Conservation (phyloP, 2,888 invertebrate species). For the Zhengitettix transpicula region DNA sequence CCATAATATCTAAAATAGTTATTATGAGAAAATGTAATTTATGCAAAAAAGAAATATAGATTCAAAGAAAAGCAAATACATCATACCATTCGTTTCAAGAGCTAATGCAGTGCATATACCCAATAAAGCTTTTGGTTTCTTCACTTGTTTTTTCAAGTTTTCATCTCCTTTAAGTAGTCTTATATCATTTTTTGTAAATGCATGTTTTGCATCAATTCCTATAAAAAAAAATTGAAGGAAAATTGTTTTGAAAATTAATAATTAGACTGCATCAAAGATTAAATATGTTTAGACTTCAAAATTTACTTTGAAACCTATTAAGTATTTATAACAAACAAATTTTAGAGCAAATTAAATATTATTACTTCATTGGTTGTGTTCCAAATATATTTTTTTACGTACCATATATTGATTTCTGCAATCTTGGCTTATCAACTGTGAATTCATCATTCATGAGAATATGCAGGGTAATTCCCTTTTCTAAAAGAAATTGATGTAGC, state of each 20-base stretch:
- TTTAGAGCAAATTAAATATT: not conserved
- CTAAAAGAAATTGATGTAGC: conserved; percentile 62
- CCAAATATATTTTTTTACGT: not conserved
- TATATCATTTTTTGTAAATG: conserved; percentile 66
- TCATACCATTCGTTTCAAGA: conserved; percentile 63
- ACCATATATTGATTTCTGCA: conserved; percentile 62
- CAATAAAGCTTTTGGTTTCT: conserved; percentile 54
- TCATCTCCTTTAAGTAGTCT: conserved; percentile 50
- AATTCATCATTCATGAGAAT: conserved; percentile 72
- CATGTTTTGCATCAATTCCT: conserved; percentile 58
- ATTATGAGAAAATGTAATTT: no score
- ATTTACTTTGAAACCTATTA: no score
- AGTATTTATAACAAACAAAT: no score
- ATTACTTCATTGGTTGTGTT: no score
- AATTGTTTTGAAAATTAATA: no score
- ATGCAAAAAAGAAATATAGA: no score
- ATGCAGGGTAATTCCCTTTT: conserved; percentile 65
- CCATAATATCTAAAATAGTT: no score
- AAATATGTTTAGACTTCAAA: no score
- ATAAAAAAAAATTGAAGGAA: conserved; percentile 9
- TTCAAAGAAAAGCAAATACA: not conserved
- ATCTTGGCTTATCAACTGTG: conserved; percentile 50
- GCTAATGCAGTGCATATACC: conserved; percentile 69
- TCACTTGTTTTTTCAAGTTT: conserved; percentile 53
- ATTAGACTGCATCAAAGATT: no score